A percentile compares a stretch with the other conserved stretches of the same genome.
Conservation (phyloP, 2,888 invertebrate species). For the Cataglyphis albicans region DNA sequence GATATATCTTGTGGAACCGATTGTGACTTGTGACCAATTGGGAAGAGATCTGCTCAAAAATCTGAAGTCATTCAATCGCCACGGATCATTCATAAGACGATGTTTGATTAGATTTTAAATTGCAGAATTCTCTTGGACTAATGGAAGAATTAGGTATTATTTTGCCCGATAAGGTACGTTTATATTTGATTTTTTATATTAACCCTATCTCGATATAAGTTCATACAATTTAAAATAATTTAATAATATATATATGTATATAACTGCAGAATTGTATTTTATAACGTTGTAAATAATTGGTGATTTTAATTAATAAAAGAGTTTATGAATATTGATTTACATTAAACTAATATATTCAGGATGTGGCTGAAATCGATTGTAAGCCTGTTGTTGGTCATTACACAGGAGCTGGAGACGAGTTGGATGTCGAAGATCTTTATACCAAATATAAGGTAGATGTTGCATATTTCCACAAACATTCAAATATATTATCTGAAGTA, state of each 20-base stretch:
- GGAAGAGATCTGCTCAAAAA: slow-evolving; percentile 71
- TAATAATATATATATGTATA: too few species aligned
- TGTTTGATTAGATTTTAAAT: slow-evolving; percentile 54
- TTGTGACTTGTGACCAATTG: slow-evolving; percentile 13
- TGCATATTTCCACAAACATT: background rate
- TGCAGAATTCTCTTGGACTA: slow-evolving; percentile 50
- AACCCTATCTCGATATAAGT: background rate
- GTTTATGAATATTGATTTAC: background rate
- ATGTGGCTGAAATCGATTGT: slow-evolving; percentile 86
- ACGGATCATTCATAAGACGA: background rate
- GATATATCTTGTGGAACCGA: background rate
- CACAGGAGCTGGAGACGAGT: slow-evolving; percentile 91
- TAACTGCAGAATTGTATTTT: slow-evolving; percentile 11
- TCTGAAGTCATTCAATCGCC: slow-evolving; percentile 80
- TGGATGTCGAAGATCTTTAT: slow-evolving; percentile 97
- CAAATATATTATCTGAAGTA: background rate
- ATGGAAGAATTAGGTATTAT: slow-evolving; percentile 95
- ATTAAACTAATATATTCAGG: slow-evolving; percentile 63
- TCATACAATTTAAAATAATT: background rate
- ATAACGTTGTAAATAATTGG: background rate
- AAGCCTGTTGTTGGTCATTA: slow-evolving; percentile 90
- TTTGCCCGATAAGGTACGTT: slow-evolving; percentile 92
- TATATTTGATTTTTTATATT: slow-evolving; percentile 13
- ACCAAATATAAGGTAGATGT: slow-evolving; percentile 95
- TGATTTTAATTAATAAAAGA: slow-evolving; percentile 52